Percentiles rank a stretch among this genome's conserved stretches.
These are phyloP conservation scores for Micronycteris hirsuta DNA, from an alignment of 2,113 vertebrate genomes.

Conservation along the genomic window DNA sequence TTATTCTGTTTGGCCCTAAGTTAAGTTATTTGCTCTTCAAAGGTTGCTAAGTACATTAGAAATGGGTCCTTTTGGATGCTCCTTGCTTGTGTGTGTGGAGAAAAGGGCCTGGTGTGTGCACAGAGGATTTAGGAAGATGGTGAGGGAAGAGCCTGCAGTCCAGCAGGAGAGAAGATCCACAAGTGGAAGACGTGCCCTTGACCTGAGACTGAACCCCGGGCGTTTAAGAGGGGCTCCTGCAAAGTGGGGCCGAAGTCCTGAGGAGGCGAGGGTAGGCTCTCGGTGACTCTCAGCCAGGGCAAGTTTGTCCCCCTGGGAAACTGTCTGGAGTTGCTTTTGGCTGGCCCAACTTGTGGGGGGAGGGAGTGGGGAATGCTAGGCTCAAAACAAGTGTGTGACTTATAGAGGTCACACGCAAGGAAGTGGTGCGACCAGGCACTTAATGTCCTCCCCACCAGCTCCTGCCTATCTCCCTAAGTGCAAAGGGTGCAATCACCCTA, in stretches of 20 bases:
- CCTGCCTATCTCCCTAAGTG: fast-evolving
- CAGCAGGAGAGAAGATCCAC: neutral
- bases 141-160: neutral
- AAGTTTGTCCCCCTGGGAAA: neutral
- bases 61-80: neutral
- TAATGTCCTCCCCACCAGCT: neutral
- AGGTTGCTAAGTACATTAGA: neutral
- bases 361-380: neutral
- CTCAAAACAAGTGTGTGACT: neutral
- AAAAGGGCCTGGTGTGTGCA: neutral
- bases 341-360: neutral
- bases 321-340: neutral
- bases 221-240: neutral
- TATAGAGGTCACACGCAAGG: neutral
- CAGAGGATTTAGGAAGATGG: neutral
- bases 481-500: neutral
- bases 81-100: neutral
- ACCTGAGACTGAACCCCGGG: neutral
- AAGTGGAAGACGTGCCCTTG: fast-evolving
- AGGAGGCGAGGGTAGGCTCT: neutral
- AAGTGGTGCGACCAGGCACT: too few relatives aligned
- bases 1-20: neutral
- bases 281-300: neutral
- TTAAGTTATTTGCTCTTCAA: neutral
- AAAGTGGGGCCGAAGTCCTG: neutral